phyloP scores from a whole-genome alignment of 2,797 vertebrate genomes.

The Erpetoichthys calabaricus region DNA sequence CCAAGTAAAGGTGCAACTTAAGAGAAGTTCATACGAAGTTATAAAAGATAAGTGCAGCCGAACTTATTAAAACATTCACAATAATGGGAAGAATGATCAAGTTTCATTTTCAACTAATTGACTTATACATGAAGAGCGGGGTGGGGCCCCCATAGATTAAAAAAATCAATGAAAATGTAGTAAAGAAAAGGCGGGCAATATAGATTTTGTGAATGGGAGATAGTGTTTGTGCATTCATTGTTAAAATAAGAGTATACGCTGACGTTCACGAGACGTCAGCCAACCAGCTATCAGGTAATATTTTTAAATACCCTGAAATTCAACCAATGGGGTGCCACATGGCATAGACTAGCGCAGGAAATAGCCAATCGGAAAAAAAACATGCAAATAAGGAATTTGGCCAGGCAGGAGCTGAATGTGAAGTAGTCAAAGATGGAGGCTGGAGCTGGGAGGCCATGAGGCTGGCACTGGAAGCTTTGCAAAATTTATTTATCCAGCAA shows the following conservation, averaged over 20 bases:
- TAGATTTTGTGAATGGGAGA: slow-evolving; percentile 83
- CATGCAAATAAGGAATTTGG: slow-evolving; percentile 71
- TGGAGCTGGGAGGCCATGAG: slow-evolving; percentile 69
- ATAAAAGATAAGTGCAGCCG: no score
- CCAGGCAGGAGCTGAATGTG: slow-evolving; percentile 82
- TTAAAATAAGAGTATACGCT: slow-evolving; percentile 70
- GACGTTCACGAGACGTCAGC: slow-evolving; percentile 40
- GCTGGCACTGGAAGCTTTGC: slow-evolving; percentile 51
- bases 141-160: slow-evolving; percentile 32
- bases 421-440: slow-evolving; percentile 98
- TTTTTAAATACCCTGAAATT: slow-evolving; percentile 60
- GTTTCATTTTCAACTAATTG: slow-evolving; percentile 5
- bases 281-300: slow-evolving; percentile 57
- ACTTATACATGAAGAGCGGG: slow-evolving; percentile 36
- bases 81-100: no score
- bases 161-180: slow-evolving; percentile 39
- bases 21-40: no score
- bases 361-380: slow-evolving; percentile 58
- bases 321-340: slow-evolving; percentile 52
- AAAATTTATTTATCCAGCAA: slow-evolving; percentile 22
- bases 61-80: no score
- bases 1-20: no score
- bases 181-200: slow-evolving; percentile 56
- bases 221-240: slow-evolving; percentile 80
- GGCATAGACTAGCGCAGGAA: slow-evolving; percentile 66